Conservation (phyloP, 2,797 vertebrate species). For the Masticophis lateralis region DNA sequence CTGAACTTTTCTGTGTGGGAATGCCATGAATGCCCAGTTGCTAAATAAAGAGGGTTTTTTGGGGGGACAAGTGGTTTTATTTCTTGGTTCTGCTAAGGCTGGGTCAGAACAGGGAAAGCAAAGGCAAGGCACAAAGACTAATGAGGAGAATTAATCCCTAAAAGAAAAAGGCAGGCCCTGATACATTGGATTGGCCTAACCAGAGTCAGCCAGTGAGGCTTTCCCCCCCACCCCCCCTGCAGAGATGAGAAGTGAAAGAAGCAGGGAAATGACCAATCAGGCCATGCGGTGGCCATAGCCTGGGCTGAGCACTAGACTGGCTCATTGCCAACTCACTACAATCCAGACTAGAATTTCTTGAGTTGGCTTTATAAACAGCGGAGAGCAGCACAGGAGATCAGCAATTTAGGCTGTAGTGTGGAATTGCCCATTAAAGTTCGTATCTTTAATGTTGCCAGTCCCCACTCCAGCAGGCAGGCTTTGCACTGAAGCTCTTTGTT, state of each 20-base stretch:
- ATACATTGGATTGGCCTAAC: background rate
- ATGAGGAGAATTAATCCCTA: background rate
- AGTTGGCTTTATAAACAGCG: background rate
- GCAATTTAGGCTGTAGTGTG: background rate
- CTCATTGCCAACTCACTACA: background rate
- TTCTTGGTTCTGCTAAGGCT: no score
- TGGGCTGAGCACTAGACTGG: background rate
- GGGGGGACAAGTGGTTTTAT: no score
- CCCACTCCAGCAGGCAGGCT: background rate
- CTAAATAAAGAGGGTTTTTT: no score
- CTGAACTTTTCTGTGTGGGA: no score
- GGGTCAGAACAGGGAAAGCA: background rate
- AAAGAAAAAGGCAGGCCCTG: background rate
- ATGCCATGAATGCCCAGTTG: no score
- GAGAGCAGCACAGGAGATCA: background rate
- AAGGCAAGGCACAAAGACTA: background rate
- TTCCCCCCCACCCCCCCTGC: background rate
- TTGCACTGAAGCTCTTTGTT: background rate
- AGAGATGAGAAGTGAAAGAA: background rate
- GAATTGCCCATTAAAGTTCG: background rate
- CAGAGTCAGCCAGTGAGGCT: background rate
- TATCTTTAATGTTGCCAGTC: background rate
- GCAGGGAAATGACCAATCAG: background rate
- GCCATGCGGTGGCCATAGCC: background rate
- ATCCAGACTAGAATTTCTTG: background rate